Evolutionary conservation across 1,140 invertebrate species (phyloP).

Genomic region (Saccostrea cuccullata): DNA sequence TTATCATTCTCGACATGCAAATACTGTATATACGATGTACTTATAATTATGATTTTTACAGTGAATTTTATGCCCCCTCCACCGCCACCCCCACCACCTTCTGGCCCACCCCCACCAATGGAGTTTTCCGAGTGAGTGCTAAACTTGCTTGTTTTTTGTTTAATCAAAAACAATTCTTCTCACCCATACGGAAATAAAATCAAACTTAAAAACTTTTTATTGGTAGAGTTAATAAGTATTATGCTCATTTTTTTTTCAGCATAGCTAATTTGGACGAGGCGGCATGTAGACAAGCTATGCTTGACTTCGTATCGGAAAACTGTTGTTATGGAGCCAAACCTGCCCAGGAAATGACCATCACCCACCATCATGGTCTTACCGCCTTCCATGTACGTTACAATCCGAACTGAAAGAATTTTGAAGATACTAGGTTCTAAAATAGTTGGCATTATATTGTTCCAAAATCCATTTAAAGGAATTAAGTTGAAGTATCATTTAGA

Average conservation of each 20-base stretch:
- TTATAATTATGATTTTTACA: constrained; percentile 37
- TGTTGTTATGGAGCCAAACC: constrained; percentile 82
- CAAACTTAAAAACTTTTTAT: too few species aligned
- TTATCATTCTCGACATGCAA: neutral
- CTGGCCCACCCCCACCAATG: constrained; percentile 58
- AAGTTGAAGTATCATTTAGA: neutral
- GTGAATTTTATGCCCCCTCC: constrained; percentile 57
- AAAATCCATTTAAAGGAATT: neutral
- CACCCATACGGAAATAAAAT: too few species aligned
- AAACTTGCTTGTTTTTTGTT: neutral
- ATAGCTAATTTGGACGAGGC: constrained; percentile 79
- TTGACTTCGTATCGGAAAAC: constrained; percentile 78
- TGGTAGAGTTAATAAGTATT: neutral
- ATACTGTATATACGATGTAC: neutral
- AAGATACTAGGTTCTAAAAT: too few species aligned
- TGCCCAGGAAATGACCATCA: constrained; percentile 80
- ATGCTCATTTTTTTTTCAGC: constrained; percentile 55
- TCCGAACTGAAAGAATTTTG: too few species aligned
- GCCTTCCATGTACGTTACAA: constrained; percentile 80
- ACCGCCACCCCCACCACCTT: constrained; percentile 57
- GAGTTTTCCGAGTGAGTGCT: constrained; percentile 59
- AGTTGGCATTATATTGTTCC: too few species aligned
- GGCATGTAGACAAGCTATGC: constrained; percentile 79
- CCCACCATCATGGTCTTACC: constrained; percentile 78
- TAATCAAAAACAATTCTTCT: too few species aligned